These are phyloP conservation scores for Acrocephalus scirpaceus DNA, from an alignment of 2,797 vertebrate species.

Conservation along the genomic window DNA sequence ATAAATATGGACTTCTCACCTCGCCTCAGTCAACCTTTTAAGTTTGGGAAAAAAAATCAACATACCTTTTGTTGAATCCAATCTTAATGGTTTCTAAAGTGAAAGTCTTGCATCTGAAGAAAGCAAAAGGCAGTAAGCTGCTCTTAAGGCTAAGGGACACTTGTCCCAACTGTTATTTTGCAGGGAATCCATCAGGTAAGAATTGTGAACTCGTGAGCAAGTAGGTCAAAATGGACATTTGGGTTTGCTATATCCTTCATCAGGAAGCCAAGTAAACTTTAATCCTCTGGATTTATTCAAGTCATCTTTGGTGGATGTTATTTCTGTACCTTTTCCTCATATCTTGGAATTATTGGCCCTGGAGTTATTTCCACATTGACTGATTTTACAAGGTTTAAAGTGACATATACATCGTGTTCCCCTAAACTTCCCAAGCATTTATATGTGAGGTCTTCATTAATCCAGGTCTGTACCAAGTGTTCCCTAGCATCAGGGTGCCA, in stretches of 20 bases:
- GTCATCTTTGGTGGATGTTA: constrained; percentile 71
- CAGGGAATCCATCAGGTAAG: constrained; percentile 70
- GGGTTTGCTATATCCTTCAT: constrained; percentile 73
- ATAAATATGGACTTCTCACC: constrained; percentile 21
- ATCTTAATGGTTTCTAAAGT: constrained; percentile 74
- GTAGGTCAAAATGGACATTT: constrained; percentile 64
- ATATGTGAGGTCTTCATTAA: constrained; percentile 49
- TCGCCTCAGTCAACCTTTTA: constrained; percentile 18
- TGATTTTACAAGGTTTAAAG: constrained; percentile 47
- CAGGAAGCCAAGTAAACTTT: constrained; percentile 71
- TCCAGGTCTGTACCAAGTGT: constrained; percentile 48
- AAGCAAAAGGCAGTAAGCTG: constrained; percentile 73
- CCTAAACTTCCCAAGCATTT: constrained; percentile 51
- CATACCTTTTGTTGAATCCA: constrained; percentile 81
- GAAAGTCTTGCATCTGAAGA: constrained; percentile 78
- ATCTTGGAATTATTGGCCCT: constrained; percentile 68
- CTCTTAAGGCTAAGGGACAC: constrained; percentile 72
- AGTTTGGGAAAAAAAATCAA: constrained; percentile 71
- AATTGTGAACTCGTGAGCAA: constrained; percentile 66
- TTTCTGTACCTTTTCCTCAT: constrained; percentile 72
- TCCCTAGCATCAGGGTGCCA: constrained; percentile 63
- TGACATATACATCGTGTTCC: constrained; percentile 48
- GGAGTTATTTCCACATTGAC: constrained; percentile 68
- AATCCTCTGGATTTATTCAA: constrained; percentile 75
- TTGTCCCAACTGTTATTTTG: constrained; percentile 69